These are phyloP conservation scores for Neosalanx taihuensis DNA, from an alignment of 2,797 vertebrate species.

Conservation along the genomic window DNA sequence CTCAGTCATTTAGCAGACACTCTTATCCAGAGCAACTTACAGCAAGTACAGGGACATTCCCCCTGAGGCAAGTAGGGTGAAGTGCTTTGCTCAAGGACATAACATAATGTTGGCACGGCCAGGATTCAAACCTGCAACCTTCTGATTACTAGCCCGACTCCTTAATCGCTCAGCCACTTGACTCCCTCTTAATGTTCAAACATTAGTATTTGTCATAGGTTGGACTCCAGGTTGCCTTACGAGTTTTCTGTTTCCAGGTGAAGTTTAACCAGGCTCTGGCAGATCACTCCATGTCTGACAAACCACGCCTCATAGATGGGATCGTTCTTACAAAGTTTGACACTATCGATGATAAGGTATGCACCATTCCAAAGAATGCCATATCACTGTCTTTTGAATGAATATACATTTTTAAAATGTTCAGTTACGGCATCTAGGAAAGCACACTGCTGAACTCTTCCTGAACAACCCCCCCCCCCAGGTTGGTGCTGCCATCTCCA, in stretches of 20 bases:
- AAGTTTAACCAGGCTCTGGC: conserved; percentile 98
- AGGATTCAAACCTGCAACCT: too few relatives aligned
- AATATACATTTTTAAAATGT: neutral
- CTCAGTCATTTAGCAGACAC: too few relatives aligned
- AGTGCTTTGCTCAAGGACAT: too few relatives aligned
- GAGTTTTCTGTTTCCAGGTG: conserved; percentile 71
- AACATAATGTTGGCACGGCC: too few relatives aligned
- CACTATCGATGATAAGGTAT: conserved; percentile 96
- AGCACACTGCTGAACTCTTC: neutral
- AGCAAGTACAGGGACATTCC: too few relatives aligned
- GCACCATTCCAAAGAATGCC: neutral
- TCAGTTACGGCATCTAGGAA: neutral
- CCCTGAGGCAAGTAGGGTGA: too few relatives aligned
- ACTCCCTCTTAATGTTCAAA: too few relatives aligned
- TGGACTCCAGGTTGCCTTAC: conserved; percentile 1
- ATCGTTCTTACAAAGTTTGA: conserved; percentile 99
- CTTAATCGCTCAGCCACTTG: too few relatives aligned
- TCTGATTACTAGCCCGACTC: too few relatives aligned
- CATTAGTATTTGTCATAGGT: neutral
- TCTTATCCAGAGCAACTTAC: too few relatives aligned
- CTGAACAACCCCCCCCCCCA: conserved; percentile 49
- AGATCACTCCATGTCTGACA: conserved; percentile 95
- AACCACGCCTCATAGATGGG: conserved; percentile 92
- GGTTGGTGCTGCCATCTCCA: conserved; percentile 98
- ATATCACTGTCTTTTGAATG: neutral